Evolutionary conservation across 2,113 vertebrate species (phyloP).

Genomic region (Carlito syrichta): DNA sequence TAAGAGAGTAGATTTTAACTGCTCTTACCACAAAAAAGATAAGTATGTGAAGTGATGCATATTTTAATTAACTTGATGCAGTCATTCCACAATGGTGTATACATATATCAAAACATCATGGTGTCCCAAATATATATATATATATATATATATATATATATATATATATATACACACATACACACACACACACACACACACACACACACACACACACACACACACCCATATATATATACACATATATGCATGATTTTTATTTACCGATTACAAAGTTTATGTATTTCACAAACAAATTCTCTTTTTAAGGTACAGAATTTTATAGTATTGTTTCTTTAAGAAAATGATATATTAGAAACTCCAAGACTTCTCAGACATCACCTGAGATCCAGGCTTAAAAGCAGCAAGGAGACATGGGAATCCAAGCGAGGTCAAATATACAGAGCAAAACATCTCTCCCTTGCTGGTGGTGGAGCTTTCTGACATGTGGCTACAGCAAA

Average conservation of each 20-base stretch:
- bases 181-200: no score
- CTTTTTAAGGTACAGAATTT: not conserved
- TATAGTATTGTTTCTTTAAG: not conserved
- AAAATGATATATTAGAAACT: not conserved
- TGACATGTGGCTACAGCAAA: conserved; percentile 31
- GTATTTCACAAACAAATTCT: not conserved
- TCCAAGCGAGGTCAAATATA: conserved; percentile 13
- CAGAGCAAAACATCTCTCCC: conserved; percentile 36
- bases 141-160: no score
- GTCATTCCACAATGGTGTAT: not conserved
- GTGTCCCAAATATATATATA: not conserved
- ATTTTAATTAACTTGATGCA: not conserved
- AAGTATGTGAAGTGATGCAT: not conserved
- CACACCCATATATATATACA: not conserved
- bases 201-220: no score
- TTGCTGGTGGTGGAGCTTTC: not conserved
- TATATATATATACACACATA: no score
- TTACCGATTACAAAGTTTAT: not conserved
- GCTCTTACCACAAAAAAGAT: not conserved
- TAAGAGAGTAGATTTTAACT: not conserved
- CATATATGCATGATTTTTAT: not conserved
- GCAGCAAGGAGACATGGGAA: conserved; percentile 43
- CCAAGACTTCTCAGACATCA: conserved; percentile 59
- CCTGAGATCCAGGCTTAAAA: conserved; percentile 54
- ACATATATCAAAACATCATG: not conserved